Conservation (phyloP, 2,797 vertebrate genomes). For the Poecilia gillii region DNA sequence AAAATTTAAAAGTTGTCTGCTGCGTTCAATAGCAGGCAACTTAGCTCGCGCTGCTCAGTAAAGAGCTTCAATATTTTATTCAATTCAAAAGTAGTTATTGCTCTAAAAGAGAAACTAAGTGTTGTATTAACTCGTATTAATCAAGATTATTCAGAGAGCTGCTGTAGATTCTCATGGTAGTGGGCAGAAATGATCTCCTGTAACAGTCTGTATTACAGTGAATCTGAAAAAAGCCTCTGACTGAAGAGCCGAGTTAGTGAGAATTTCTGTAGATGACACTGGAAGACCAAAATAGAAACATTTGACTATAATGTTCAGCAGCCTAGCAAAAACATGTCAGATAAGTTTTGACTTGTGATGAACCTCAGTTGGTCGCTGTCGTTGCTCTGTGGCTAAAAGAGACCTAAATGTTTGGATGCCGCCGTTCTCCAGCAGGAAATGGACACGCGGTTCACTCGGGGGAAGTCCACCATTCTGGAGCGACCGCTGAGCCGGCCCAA, state of each 20-base stretch:
- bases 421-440: slow-evolving; percentile 55
- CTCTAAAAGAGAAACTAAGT: neutral
- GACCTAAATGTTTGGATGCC: neutral
- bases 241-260: neutral
- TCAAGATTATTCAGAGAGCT: neutral
- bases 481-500: slow-evolving; percentile 88
- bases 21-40: too few species aligned
- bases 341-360: neutral
- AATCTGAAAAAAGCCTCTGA: neutral
- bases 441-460: slow-evolving; percentile 93
- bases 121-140: neutral
- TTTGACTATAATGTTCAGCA: neutral
- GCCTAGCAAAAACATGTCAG: neutral
- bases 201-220: neutral
- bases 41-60: neutral
- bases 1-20: too few species aligned
- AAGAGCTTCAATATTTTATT: neutral
- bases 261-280: neutral
- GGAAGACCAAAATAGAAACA: neutral
- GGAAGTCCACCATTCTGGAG: slow-evolving; percentile 91
- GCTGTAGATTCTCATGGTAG: neutral
- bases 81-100: neutral
- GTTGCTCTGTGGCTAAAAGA: neutral
- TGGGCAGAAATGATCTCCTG: neutral
- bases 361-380: neutral